Evolutionary conservation across 2,888 invertebrate species (phyloP).

Genomic region (Megamerina dolium): DNA sequence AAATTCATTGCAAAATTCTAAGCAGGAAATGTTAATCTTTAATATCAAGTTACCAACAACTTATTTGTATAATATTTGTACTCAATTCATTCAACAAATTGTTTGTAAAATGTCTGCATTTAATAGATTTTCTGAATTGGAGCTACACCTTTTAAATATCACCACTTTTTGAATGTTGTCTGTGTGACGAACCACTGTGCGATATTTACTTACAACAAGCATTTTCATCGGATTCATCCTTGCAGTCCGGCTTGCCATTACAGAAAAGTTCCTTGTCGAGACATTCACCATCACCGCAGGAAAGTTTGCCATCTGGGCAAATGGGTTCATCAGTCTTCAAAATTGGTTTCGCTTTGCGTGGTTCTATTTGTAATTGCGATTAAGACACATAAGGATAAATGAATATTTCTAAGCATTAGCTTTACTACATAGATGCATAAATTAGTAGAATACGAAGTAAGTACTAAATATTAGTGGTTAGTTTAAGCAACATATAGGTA

Average conservation of each 20-base stretch:
- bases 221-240: conserved; percentile 92
- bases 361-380: conserved; percentile 58
- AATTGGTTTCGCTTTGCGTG: conserved; percentile 80
- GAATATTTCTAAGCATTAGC: conserved; percentile 4
- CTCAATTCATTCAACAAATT: too few species aligned
- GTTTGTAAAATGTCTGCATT: too few species aligned
- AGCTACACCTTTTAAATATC: too few species aligned
- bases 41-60: too few species aligned
- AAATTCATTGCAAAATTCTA: too few species aligned
- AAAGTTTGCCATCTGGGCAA: conserved; percentile 82
- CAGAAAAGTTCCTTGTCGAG: conserved; percentile 88
- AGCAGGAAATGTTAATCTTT: too few species aligned
- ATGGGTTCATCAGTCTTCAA: conserved; percentile 90
- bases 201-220: conserved; percentile 76
- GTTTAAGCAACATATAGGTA: too few species aligned
- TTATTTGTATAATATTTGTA: too few species aligned
- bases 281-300: conserved; percentile 89
- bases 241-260: conserved; percentile 87
- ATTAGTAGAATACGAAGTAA: conserved; percentile 19
- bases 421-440: conserved; percentile 5
- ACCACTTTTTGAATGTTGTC: neutral
- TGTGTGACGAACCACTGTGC: neutral
- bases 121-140: too few species aligned
- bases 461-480: too few species aligned
- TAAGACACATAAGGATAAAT: neutral